Base-by-base conservation (phyloP, 2,888 invertebrate genomes). In the Cynaeus angustus region DNA sequence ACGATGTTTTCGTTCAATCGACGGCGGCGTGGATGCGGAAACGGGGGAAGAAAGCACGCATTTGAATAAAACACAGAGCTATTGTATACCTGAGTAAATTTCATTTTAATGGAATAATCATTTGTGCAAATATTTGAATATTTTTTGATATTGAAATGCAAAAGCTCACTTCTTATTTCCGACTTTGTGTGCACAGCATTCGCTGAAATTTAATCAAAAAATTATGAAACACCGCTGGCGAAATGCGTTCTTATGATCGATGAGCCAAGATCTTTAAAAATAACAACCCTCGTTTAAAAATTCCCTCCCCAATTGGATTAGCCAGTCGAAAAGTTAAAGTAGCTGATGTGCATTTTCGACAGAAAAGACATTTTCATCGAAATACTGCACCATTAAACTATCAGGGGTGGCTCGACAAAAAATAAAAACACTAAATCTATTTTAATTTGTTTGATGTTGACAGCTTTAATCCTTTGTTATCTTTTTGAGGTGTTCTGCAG, bases 71-170 rank as follows among this genome's bases (percentile, higher is more conserved):
- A 77, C 73, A 74, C 74, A 75, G 75, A 73, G 70, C 70, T 61
- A 68, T 76, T 78, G 75, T 79, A 79, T 84, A 84, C 84, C 84
- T 84, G 84, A 81, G 81, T 82, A 84, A 86, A 85, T 86, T 86
- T 86, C 84, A 83, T 85, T 85, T 85, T 86, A 86, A 86, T 86
- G 85, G 85, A 86, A 86, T 85, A 85, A 86, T 86, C 85, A 83
- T 85, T 86, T 84, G 83, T 82, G 86, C 84, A 85, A 86, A 86
- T 86, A 86, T 86, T 85, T 85, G 85, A 85, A 82, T 84, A 83
- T 85, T 84, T 82, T 85, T 84, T 85, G 82, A 85, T 85, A 85
- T 84, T 83, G 85, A 84, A 84, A 85, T 84, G 81, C 81, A 80
- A 67, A 80, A 82, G 81, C 82, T 80, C 81, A 80, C 82, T 83